Evolutionary conservation across 2,888 invertebrate genomes (phyloP).

Genomic region (Zele albiditarsus): DNA sequence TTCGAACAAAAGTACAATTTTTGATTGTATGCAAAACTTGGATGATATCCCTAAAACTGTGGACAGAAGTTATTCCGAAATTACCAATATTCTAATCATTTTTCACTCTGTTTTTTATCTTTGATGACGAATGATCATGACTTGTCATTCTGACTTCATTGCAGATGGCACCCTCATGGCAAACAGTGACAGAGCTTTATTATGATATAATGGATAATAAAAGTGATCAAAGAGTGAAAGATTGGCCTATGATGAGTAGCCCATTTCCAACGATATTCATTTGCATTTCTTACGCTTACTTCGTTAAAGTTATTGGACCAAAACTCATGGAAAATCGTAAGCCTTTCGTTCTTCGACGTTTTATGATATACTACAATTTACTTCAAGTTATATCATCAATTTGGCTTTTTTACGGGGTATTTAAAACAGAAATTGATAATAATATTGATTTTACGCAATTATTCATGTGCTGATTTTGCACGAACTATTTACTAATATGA

Average conservation of each 20-base stretch:
- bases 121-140: not conserved
- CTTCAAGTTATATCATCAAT: slow-evolving; percentile 86
- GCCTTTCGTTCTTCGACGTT: slow-evolving; percentile 83
- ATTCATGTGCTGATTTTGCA: too few relatives aligned
- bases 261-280: slow-evolving; percentile 86
- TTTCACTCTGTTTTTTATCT: not conserved
- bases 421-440: not conserved
- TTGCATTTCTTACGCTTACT: slow-evolving; percentile 83
- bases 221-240: slow-evolving; percentile 86
- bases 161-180: slow-evolving; percentile 78
- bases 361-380: slow-evolving; percentile 88
- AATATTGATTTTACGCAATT: too few relatives aligned
- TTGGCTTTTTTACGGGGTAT: slow-evolving; percentile 84
- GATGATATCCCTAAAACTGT: too few relatives aligned
- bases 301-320: slow-evolving; percentile 86
- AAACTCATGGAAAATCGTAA: slow-evolving; percentile 89
- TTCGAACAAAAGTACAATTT: too few relatives aligned
- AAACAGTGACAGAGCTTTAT: slow-evolving; percentile 78
- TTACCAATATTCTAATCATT: too few relatives aligned
- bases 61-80: too few relatives aligned
- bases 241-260: slow-evolving; percentile 87
- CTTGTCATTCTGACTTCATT: slow-evolving; percentile 45
- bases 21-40: too few relatives aligned
- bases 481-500: not conserved
- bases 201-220: slow-evolving; percentile 88